A percentile compares a stretch with the other conserved stretches of the same genome.
Conservation (phyloP, 2,888 invertebrate genomes). For the Shargacucullia verbasci region DNA sequence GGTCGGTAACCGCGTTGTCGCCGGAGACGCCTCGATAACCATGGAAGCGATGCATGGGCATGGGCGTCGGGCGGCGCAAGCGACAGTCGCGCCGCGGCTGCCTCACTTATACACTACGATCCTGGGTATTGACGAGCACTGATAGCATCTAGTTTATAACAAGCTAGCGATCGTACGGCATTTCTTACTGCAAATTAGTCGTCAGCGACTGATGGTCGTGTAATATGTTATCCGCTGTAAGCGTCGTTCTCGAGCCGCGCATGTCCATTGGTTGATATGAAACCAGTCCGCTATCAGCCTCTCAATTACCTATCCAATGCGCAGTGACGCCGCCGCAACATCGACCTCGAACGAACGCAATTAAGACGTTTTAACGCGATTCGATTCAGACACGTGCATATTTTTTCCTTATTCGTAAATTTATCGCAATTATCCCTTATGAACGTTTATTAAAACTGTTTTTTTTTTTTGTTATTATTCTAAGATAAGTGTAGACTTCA, state of each 20-base stretch:
- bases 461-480: slow-evolving; percentile 78
- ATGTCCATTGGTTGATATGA: slow-evolving; percentile 57
- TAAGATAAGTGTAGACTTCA: slow-evolving; percentile 72
- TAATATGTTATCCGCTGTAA: slow-evolving; percentile 30
- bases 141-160: slow-evolving; percentile 8
- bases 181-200: slow-evolving; percentile 24
- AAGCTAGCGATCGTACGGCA: slow-evolving; percentile 4
- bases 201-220: slow-evolving; percentile 15
- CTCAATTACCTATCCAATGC: slow-evolving; percentile 71
- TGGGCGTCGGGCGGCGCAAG: slow-evolving; percentile 36
- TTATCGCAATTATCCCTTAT: slow-evolving; percentile 84
- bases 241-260: slow-evolving; percentile 33
- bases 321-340: slow-evolving; percentile 62
- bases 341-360: slow-evolving; percentile 81
- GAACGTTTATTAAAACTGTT: slow-evolving; percentile 79
- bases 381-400: slow-evolving; percentile 85
- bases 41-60: slow-evolving; percentile 57
- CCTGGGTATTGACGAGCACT: slow-evolving; percentile 5
- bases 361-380: slow-evolving; percentile 86
- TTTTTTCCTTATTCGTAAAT: slow-evolving; percentile 84
- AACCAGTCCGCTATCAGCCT: slow-evolving; percentile 72
- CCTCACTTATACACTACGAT: background rate
- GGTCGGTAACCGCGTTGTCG: slow-evolving; percentile 81
- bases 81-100: slow-evolving; percentile 20
- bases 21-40: slow-evolving; percentile 73